Evolutionary conservation across 2,797 vertebrate species (phyloP), one percentile per base, ranked within the genome.

Genomic region (Valencia hispanica): DNA sequence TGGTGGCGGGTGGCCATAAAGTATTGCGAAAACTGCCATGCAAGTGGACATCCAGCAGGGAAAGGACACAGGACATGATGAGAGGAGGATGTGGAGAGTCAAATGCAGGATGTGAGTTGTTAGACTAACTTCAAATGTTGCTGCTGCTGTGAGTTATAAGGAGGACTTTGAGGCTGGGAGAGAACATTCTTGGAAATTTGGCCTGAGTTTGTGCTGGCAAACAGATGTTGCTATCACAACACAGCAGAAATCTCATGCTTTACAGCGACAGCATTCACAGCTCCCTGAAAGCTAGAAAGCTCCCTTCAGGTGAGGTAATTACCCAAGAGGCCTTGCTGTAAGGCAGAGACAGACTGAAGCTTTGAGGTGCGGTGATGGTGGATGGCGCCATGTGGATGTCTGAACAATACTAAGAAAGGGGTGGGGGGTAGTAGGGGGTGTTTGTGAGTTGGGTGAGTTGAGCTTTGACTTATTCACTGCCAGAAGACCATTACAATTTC

Each of bases 241-340:
- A 27, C 70, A 47, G 73, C 70, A 75, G 83, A 79, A 83, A 80
- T 69, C 85, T 85, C 65, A 15, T 22, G 78, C 80, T 87, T 83
- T n/a, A 94, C 93, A 95, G 89, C 81, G 81, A 91, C 89, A 80
- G 89, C 86, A 94, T 95, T 95, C 92, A 93, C 84, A 53, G 86
- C 81, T 81, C 79, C 61, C 85, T 85, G 85, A 91, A 88, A 93
- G 88, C 87, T 72, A 88, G 80, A 92, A 87, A 86, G 89, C 68
- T 71, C 68, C 88, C 87, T 91, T 93, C 92, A 93, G 93, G 93
- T 95, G 94, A 95, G 93, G 94, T 95, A 94, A 95, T 95, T 93
- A 93, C 94, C 90, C 93, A 89, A 36, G 93, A 92, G 94, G 91
- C 90, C 88, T 78, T 43, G 85, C 85, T 84, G 83, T 82, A 79